Conservation (phyloP, 2,888 invertebrate species). For the Stegophylla sp. region DNA sequence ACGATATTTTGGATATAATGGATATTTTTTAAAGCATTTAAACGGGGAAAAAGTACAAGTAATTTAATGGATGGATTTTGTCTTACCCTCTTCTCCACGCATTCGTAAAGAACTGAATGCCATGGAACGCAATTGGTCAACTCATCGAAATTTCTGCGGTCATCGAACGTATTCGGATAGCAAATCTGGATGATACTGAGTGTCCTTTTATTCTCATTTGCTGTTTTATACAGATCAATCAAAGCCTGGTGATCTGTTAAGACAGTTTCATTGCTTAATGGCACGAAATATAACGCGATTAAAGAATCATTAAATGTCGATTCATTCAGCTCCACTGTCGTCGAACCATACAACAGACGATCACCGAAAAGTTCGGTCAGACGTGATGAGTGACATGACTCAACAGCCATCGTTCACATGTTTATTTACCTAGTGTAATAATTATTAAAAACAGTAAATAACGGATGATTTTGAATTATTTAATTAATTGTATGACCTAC, state of each 20-base stretch:
- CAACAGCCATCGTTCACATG: constrained; percentile 47
- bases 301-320: constrained; percentile 26
- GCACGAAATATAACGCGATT: constrained; percentile 53
- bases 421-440: constrained; percentile 46
- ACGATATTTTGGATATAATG: too few species aligned
- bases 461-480: too few species aligned
- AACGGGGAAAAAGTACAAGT: too few species aligned
- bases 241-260: constrained; percentile 16
- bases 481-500: too few species aligned
- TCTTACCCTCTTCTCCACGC: constrained; percentile 75
- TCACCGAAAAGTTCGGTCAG: constrained; percentile 37
- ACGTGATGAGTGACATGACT: constrained; percentile 33
- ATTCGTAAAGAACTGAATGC: constrained; percentile 75
- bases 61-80: background rate
- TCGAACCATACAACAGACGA: constrained; percentile 30
- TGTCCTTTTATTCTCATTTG: constrained; percentile 35
- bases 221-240: constrained; percentile 43
- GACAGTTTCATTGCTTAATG: constrained; percentile 42
- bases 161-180: constrained; percentile 31
- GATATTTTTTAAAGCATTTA: too few species aligned
- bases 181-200: constrained; percentile 50
- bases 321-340: constrained; percentile 30
- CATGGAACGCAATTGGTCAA: constrained; percentile 66
- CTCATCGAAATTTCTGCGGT: constrained; percentile 50
- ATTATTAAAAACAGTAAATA: background rate